phyloP scores from a whole-genome alignment of 2,888 invertebrate species.

The Pristionchus exspectatus region DNA sequence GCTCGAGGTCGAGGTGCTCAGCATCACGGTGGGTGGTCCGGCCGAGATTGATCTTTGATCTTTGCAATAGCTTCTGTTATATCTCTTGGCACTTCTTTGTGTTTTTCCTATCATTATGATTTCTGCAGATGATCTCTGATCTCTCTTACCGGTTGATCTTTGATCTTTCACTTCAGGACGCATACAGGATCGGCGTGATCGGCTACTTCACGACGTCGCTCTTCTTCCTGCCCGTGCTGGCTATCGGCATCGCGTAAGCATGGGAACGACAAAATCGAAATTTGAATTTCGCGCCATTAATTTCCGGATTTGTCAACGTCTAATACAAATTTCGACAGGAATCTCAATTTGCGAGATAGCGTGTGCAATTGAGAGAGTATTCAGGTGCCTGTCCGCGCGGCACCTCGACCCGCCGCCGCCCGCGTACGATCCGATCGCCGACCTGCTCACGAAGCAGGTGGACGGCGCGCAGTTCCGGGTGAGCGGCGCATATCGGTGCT shows the following conservation, averaged over 20 bases:
- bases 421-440: constrained; percentile 36
- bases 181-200: neutral
- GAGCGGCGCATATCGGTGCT: neutral
- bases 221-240: constrained; percentile 22
- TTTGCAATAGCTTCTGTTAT: neutral
- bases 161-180: neutral
- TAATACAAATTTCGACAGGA: neutral
- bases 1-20: constrained; percentile 36
- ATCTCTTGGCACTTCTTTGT: neutral
- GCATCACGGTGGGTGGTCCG: neutral
- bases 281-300: neutral
- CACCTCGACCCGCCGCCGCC: constrained; percentile 45
- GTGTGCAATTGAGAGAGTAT: neutral
- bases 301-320: neutral
- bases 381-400: constrained; percentile 25
- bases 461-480: constrained; percentile 48
- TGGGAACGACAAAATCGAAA: neutral
- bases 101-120: neutral
- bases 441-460: constrained; percentile 48
- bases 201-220: constrained; percentile 38
- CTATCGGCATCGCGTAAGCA: constrained; percentile 36
- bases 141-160: neutral
- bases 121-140: neutral
- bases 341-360: neutral
- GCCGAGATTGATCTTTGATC: neutral